Percentiles rank a stretch among this genome's conserved stretches.
phyloP scores from a whole-genome alignment of 1,140 invertebrate genomes.

The Anoplophora glabripennis region DNA sequence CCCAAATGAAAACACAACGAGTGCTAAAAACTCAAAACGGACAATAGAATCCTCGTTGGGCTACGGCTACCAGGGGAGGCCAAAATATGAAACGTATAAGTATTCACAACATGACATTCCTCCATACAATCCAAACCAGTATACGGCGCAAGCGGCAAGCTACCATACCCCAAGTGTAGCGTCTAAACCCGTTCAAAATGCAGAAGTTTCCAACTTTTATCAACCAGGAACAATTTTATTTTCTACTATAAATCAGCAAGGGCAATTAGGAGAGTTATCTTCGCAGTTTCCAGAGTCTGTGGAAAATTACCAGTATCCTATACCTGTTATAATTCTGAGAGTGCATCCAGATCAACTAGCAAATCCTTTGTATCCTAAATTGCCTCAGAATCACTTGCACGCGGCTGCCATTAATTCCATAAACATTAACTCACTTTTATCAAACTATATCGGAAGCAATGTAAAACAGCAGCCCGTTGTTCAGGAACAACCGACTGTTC shows the following conservation, averaged over 20 bases:
- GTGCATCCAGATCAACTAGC: conserved; percentile 56
- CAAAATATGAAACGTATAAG: conserved; percentile 58
- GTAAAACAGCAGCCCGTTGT: conserved; percentile 22
- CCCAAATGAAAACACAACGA: conserved; percentile 50
- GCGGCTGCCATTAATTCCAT: conserved; percentile 54
- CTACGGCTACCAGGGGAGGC: conserved; percentile 54
- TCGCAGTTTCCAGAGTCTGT: conserved; percentile 29
- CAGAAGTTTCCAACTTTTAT: conserved; percentile 27
- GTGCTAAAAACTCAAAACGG: conserved; percentile 54
- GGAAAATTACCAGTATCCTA: conserved; percentile 39
- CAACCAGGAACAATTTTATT: conserved; percentile 42
- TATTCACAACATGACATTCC: conserved; percentile 59
- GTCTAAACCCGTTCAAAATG: conserved; percentile 11
- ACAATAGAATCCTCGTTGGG: conserved; percentile 58
- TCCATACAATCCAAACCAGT: conserved; percentile 26
- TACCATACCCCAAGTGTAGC: conserved; percentile 19
- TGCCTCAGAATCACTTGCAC: conserved; percentile 54
- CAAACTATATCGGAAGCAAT: conserved; percentile 40
- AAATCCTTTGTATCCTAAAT: conserved; percentile 55
- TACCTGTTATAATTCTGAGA: conserved; percentile 56
- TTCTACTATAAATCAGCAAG: conserved; percentile 38
- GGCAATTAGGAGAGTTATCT: conserved; percentile 36
- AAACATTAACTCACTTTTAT: conserved; percentile 49
- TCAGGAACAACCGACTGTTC: not conserved
- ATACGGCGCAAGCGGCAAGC: conserved; percentile 14